A percentile compares a stretch with the other conserved stretches of the same genome.
Evolutionary conservation across 2,888 invertebrate species (phyloP).

Genomic region (Trissoscelio sp.): DNA sequence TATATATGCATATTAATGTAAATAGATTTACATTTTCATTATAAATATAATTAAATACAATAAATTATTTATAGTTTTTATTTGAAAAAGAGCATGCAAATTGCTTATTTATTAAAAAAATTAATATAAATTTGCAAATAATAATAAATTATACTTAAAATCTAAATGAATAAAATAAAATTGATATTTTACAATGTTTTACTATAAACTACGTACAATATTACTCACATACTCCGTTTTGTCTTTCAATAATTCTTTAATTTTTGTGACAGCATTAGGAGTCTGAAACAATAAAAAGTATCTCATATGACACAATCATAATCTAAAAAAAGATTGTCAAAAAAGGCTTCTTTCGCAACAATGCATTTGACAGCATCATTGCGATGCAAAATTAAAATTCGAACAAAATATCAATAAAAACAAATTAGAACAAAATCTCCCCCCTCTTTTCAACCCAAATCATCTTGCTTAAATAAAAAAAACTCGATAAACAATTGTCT

Average conservation of each 20-base stretch:
- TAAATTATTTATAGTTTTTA: too few species aligned
- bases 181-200: too few species aligned
- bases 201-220: neutral
- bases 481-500: neutral
- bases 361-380: conserved; percentile 32
- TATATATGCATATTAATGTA: too few species aligned
- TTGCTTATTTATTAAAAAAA: too few species aligned
- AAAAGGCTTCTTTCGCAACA: conserved; percentile 43
- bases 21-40: too few species aligned
- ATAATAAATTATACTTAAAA: too few species aligned
- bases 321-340: conserved; percentile 57
- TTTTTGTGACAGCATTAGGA: conserved; percentile 91
- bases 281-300: conserved; percentile 85
- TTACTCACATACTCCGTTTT: conserved; percentile 89
- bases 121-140: too few species aligned
- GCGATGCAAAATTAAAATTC: neutral
- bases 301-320: conserved; percentile 36
- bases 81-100: too few species aligned
- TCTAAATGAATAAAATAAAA: too few species aligned
- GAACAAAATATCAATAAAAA: neutral
- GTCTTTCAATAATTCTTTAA: conserved; percentile 91
- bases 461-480: neutral
- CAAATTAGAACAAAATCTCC: neutral
- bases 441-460: too few species aligned
- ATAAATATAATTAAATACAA: too few species aligned